Conservation (phyloP, 2,113 vertebrate genomes). For the Salvelinus namaycush region DNA sequence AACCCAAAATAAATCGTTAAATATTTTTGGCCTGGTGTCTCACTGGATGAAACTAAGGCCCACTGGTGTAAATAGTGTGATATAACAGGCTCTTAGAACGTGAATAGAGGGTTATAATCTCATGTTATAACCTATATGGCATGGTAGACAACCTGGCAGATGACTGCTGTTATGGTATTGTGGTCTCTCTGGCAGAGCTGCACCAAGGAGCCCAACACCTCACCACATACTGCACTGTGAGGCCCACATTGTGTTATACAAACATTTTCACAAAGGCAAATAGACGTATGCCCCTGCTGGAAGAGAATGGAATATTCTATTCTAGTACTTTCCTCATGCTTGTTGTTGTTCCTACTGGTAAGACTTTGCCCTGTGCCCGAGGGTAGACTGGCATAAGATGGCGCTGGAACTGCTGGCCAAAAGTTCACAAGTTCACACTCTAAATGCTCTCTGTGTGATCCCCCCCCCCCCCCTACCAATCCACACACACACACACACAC, state of each 20-base stretch:
- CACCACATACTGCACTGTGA: too few relatives aligned
- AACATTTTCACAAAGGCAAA: neutral
- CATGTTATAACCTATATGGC: neutral
- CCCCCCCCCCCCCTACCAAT: too few relatives aligned
- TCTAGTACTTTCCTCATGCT: neutral
- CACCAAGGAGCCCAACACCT: too few relatives aligned
- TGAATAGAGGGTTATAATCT: conserved; percentile 17
- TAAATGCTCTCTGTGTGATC: neutral
- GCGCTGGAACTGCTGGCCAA: conserved; percentile 3
- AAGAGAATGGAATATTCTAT: neutral
- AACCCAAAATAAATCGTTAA: conserved; percentile 67
- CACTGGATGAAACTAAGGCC: conserved; percentile 26
- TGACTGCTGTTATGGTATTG: too few relatives aligned
- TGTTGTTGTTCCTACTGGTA: neutral
- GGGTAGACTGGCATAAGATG: conserved; percentile 9
- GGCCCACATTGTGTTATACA: too few relatives aligned
- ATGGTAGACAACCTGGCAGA: too few relatives aligned
- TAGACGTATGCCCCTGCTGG: neutral
- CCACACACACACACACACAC: conserved; percentile 18
- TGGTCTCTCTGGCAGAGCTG: too few relatives aligned
- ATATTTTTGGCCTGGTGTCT: conserved; percentile 36
- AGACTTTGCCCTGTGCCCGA: neutral
- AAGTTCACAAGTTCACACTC: conserved; percentile 37
- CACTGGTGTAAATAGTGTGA: conserved; percentile 25
- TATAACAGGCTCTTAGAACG: conserved; percentile 20